These are phyloP conservation scores for Phrynocephalus guinanensis DNA, from an alignment of 2,797 vertebrate species.

Conservation along the genomic window DNA sequence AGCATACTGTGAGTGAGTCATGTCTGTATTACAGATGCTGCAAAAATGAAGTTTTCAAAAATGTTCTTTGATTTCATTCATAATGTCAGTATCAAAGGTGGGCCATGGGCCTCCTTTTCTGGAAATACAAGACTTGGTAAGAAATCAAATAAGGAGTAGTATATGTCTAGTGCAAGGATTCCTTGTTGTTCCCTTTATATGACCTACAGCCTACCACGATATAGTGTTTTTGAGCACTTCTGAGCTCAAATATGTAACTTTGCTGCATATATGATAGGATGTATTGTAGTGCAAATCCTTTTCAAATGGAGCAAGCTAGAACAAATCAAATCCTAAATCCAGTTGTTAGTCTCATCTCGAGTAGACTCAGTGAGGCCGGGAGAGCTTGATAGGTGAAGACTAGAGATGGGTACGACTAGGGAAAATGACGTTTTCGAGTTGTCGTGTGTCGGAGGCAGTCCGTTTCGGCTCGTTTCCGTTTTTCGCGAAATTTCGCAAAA, in stretches of 20 bases:
- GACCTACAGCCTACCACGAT: not conserved
- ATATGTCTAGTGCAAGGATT: not conserved
- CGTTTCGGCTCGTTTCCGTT: too few species aligned
- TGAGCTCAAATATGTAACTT: not conserved
- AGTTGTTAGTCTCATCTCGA: too few species aligned
- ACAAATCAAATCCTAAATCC: not conserved
- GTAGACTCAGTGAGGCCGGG: too few species aligned
- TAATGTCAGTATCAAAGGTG: conserved; percentile 17
- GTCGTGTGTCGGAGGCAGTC: too few species aligned
- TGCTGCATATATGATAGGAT: not conserved
- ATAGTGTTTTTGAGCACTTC: too few species aligned
- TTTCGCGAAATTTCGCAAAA: too few species aligned
- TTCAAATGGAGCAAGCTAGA: not conserved
- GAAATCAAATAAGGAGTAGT: not conserved
- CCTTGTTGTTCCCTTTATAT: not conserved
- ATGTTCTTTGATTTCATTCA: conserved; percentile 39
- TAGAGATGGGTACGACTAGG: too few species aligned
- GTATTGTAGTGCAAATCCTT: not conserved
- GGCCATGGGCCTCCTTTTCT: not conserved
- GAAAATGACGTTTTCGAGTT: too few species aligned
- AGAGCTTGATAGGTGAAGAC: too few species aligned
- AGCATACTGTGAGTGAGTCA: conserved; percentile 54
- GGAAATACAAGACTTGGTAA: not conserved
- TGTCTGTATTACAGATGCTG: not conserved
- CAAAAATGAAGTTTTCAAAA: not conserved